Evolutionary conservation across 2,797 vertebrate genomes (phyloP).

Genomic region (Gadopsis bispinosus): DNA sequence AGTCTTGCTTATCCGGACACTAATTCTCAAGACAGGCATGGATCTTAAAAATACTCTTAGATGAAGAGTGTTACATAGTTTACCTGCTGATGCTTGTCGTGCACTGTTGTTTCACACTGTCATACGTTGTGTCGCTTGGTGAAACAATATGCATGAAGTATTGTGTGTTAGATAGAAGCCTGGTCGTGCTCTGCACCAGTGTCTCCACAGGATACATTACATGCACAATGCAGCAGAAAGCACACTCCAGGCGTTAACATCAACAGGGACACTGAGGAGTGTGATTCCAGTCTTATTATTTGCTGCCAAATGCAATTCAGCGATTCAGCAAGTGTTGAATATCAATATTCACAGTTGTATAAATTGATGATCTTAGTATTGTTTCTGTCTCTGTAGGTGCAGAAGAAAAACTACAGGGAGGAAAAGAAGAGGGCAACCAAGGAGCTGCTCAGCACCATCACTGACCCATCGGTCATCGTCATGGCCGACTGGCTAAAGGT

Average conservation of each 20-base stretch:
- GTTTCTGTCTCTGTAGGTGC: constrained; percentile 85
- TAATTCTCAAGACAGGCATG: constrained; percentile 9
- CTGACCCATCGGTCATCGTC: constrained; percentile 96
- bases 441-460: constrained; percentile 98
- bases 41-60: constrained; percentile 18
- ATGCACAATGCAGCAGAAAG: background rate
- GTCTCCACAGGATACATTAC: background rate
- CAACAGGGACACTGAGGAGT: constrained; percentile 18
- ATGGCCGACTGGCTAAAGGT: constrained; percentile 99
- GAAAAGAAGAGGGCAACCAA: constrained; percentile 99
- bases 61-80: background rate
- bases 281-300: constrained; percentile 13
- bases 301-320: constrained; percentile 29
- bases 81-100: background rate
- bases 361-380: background rate
- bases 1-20: constrained; percentile 17
- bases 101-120: background rate
- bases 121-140: background rate
- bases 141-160: background rate
- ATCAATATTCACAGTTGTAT: constrained; percentile 15
- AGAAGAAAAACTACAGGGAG: constrained; percentile 99
- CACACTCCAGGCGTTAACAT: constrained; percentile 3
- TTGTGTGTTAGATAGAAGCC: background rate
- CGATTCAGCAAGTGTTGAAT: constrained; percentile 9
- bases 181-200: background rate